Conservation (phyloP, 2,797 vertebrate species). For the Channallabes apus region DNA sequence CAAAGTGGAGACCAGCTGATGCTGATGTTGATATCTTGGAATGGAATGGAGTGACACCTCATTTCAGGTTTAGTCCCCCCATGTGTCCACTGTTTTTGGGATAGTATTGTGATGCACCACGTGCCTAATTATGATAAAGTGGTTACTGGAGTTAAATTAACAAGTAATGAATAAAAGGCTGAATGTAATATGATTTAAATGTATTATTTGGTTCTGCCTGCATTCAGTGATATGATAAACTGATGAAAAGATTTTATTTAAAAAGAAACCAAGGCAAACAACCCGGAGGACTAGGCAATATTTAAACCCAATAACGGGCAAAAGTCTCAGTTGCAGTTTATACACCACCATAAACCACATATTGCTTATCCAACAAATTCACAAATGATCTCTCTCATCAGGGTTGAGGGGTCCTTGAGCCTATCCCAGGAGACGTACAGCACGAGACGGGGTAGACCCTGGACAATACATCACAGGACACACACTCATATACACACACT, state of each 20-base stretch:
- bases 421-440: too few relatives aligned
- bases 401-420: too few relatives aligned
- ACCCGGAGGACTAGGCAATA: too few relatives aligned
- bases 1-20: neutral
- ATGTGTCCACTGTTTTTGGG: neutral
- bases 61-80: neutral
- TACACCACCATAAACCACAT: neutral
- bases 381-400: too few relatives aligned
- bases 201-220: neutral
- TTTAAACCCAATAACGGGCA: neutral
- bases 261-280: neutral
- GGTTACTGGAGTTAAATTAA: neutral
- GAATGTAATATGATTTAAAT: neutral
- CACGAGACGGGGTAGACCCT: too few relatives aligned
- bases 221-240: too few relatives aligned
- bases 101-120: neutral
- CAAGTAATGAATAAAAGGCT: neutral
- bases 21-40: neutral
- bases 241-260: neutral
- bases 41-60: neutral
- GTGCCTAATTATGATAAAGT: neutral
- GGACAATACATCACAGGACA: too few relatives aligned
- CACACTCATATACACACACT: too few relatives aligned
- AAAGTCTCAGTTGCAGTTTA: too few relatives aligned
- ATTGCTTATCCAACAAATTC: neutral